These are phyloP conservation scores for Balanococcus diminutus DNA, from an alignment of 2,888 invertebrate species.

Conservation along the genomic window DNA sequence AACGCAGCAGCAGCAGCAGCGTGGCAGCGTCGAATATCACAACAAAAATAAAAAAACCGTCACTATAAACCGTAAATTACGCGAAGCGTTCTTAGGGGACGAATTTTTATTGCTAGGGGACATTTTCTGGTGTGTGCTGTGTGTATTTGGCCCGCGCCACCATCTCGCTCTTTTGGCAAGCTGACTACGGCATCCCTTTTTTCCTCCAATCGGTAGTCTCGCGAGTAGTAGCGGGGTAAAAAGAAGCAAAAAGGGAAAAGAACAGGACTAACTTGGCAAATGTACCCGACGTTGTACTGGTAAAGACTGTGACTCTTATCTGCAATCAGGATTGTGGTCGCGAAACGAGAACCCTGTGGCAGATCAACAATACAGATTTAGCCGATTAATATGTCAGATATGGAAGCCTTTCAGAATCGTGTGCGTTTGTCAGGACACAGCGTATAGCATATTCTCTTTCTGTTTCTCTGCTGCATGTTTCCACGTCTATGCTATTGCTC, in stretches of 20 bases:
- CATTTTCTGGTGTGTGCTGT: neutral
- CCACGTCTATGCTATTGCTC: no score
- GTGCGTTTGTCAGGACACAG: conserved; percentile 48
- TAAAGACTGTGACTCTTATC: conserved; percentile 50
- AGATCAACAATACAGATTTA: conserved; percentile 54
- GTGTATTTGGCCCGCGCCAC: neutral
- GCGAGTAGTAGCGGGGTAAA: no score
- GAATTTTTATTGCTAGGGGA: conserved; percentile 44
- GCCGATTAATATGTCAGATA: conserved; percentile 26
- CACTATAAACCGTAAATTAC: conserved; percentile 50
- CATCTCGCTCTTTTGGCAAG: neutral
- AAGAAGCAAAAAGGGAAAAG: neutral
- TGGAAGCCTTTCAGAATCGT: conserved; percentile 52
- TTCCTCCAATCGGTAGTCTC: no score
- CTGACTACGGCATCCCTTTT: neutral
- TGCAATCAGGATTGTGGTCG: conserved; percentile 53
- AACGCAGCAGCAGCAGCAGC: neutral
- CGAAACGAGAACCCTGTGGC: conserved; percentile 54
- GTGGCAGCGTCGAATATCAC: neutral
- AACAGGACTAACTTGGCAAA: conserved; percentile 42
- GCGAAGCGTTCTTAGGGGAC: conserved; percentile 46
- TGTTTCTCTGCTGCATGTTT: neutral
- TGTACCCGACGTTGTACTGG: conserved; percentile 24
- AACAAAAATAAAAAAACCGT: conserved; percentile 31
- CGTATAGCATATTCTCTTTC: neutral